Evolutionary conservation across 2,888 invertebrate species (phyloP).

Genomic region (Phortica magna): DNA sequence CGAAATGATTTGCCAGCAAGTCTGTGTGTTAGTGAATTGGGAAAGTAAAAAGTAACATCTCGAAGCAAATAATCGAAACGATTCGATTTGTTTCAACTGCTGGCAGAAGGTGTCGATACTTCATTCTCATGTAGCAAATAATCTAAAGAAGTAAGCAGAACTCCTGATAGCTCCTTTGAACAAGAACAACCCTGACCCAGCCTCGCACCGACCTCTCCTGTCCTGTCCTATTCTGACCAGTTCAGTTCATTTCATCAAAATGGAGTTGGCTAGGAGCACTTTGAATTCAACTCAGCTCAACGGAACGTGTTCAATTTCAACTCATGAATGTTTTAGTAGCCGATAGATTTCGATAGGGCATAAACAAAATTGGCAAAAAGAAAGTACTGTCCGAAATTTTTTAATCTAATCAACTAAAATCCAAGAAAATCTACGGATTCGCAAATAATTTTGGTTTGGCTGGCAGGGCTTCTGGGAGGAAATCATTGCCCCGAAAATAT

Average conservation of each 20-base stretch:
- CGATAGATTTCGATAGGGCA: constrained; percentile 54
- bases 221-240: not conserved
- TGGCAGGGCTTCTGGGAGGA: too few relatives aligned
- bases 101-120: constrained; percentile 61
- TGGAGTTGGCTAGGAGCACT: constrained; percentile 30
- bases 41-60: not conserved
- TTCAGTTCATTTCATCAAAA: not conserved
- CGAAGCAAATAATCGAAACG: constrained; percentile 21
- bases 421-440: constrained; percentile 29
- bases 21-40: not conserved
- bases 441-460: not conserved
- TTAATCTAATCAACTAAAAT: constrained; percentile 12
- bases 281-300: constrained; percentile 55
- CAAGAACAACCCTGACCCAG: constrained; percentile 62
- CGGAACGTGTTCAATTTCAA: constrained; percentile 68
- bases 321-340: constrained; percentile 71
- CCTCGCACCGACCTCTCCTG: constrained; percentile 44
- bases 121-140: constrained; percentile 48
- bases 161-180: not conserved
- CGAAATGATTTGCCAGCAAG: too few relatives aligned
- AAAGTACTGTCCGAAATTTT: constrained; percentile 32
- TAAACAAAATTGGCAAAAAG: constrained; percentile 64
- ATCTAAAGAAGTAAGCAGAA: not conserved
- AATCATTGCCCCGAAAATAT: too few relatives aligned
- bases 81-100: constrained; percentile 41